Evolutionary conservation across 2,888 invertebrate species (phyloP), one percentile per base, ranked within the genome.

Genomic region (Limenitis camilla): DNA sequence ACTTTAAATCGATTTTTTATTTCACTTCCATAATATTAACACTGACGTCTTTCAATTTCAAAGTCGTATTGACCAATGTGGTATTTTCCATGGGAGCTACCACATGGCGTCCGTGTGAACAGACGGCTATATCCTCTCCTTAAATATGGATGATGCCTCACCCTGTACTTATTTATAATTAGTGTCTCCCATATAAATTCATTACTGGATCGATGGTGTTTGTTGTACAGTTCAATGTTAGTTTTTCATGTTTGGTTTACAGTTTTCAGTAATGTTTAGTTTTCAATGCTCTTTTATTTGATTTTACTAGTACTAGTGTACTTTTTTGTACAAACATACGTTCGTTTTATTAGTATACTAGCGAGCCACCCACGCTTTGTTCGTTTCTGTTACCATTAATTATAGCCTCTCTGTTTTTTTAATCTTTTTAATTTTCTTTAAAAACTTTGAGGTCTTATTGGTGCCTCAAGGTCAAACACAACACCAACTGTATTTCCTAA

Each of bases 21-120:
- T 72, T 71, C 69, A 75, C 60, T 73, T 67, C 68, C 72, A 72
- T 63, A 63, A 67, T 59, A 69, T 72, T 72, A 57, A 64, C 69
- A 69, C 55, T 81, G 81, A 83, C 84, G 84, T 83, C 79, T 75
- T 62, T 58, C 63, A 58, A 67, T 78, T 72, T 74, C 72, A 70
- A 71, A 78, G 73, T 73, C 67, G 66, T 57, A 54, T 60, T 50
- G 59, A 55, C 69, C 71, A 76, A 76, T 78, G 65, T 5, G 53
- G 53, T 52, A 40, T 49, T 58, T 48, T 44, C 41, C 56, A 56
- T 82, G 82, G 58, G 81, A 86, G 69, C 35, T 1, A 5, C 28
- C 85, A 78, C 49, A 56, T 84, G 84, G 47, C 33, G 11, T 30
- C 56, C 55, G 44, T 58, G 59, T 40, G 47, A 65, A 62, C 74